Conservation (phyloP, 2,888 invertebrate species). For the Scelioninae gen. 1 region DNA sequence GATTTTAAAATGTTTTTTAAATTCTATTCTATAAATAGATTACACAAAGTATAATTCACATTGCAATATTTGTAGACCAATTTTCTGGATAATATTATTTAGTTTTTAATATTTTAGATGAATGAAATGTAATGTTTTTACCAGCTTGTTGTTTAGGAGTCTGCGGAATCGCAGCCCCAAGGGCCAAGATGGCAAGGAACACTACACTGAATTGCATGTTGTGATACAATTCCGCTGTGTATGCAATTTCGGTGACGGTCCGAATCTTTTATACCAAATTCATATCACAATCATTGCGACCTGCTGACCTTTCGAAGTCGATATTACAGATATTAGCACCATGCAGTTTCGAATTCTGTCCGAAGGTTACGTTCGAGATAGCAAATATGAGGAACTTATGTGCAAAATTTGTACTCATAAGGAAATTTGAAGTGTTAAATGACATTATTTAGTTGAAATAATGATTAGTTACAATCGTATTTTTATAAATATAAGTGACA, state of each 20-base stretch:
- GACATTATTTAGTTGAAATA: not conserved
- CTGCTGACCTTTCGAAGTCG: conserved; percentile 75
- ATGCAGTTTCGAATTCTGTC: conserved; percentile 70
- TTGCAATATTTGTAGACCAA: too few species aligned
- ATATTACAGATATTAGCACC: conserved; percentile 71
- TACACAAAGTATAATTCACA: too few species aligned
- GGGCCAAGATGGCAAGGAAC: conserved; percentile 80
- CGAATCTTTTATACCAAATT: conserved; percentile 81
- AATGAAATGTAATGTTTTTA: conserved; percentile 72
- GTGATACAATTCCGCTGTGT: conserved; percentile 78
- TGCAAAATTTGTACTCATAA: not conserved
- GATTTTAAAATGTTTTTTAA: too few species aligned
- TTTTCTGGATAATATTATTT: too few species aligned
- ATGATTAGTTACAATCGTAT: not conserved
- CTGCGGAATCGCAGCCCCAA: conserved; percentile 76
- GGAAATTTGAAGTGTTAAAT: not conserved
- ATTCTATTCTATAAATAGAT: too few species aligned
- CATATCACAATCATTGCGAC: conserved; percentile 80
- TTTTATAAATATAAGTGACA: not conserved
- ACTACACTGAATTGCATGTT: conserved; percentile 80
- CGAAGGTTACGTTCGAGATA: conserved; percentile 74
- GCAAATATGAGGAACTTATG: conserved; percentile 15
- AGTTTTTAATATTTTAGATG: too few species aligned
- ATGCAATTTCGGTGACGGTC: conserved; percentile 71
- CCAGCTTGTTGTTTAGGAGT: conserved; percentile 78